Percentiles rank a stretch among this genome's conserved stretches.
Conservation (phyloP, 2,797 vertebrate species). For the Notolepis coatsorum region DNA sequence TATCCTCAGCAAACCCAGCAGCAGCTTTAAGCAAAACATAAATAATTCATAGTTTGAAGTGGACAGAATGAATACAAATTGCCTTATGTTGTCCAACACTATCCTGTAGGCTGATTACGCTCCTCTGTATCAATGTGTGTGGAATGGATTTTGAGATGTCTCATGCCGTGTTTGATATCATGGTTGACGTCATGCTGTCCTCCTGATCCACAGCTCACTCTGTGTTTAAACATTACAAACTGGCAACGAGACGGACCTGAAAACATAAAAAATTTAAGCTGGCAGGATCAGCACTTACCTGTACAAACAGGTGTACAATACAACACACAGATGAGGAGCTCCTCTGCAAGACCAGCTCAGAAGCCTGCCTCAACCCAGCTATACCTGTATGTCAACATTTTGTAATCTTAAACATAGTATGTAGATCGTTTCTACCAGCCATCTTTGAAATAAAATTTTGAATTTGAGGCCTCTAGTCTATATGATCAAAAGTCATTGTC, state of each 20-base stretch:
- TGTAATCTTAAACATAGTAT: neutral
- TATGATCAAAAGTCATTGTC: conserved; percentile 35
- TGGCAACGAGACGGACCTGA: too few relatives aligned
- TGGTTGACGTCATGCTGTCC: too few relatives aligned
- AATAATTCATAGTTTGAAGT: conserved; percentile 68
- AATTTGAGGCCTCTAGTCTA: conserved; percentile 24
- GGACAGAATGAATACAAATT: conserved; percentile 70
- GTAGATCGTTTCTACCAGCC: neutral
- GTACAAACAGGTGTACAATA: too few relatives aligned
- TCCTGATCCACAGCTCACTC: too few relatives aligned
- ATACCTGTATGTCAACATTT: neutral
- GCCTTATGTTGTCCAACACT: conserved; percentile 52
- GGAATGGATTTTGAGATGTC: conserved; percentile 14
- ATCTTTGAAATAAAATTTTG: conserved; percentile 9
- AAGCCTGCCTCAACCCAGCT: neutral
- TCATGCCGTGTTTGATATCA: neutral
- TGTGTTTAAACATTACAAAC: too few relatives aligned
- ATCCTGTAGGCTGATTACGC: conserved; percentile 72
- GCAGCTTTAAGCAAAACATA: conserved; percentile 62
- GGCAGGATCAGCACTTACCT: too few relatives aligned
- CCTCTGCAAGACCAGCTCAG: neutral
- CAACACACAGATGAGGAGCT: too few relatives aligned
- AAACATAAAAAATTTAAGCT: too few relatives aligned
- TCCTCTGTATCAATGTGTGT: conserved; percentile 55
- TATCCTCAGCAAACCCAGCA: conserved; percentile 39